Percentiles rank a stretch among this genome's conserved stretches.
Conservation (phyloP, 2,113 vertebrate genomes). For the Podarcis raffonei region DNA sequence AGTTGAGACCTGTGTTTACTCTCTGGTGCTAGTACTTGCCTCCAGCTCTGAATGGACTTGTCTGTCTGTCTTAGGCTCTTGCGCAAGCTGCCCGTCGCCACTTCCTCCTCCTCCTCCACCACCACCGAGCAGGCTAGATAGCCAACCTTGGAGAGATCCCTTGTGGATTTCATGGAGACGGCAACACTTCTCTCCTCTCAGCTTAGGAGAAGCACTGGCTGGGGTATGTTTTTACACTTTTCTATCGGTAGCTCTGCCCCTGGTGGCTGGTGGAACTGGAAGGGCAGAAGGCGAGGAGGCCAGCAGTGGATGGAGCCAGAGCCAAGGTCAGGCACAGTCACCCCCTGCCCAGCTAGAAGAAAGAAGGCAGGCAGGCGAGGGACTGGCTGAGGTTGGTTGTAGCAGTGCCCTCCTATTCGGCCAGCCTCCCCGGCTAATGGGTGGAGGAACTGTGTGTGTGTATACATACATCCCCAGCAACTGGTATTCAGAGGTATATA, state of each 20-base stretch:
- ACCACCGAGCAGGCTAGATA: conserved; percentile 22
- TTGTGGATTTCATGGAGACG: conserved; percentile 67
- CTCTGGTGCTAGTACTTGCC: not conserved
- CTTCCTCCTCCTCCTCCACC: conserved; percentile 33
- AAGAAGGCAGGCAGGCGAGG: too few relatives aligned
- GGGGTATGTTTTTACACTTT: conserved; percentile 56
- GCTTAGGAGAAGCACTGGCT: conserved; percentile 48
- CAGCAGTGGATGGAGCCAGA: too few relatives aligned
- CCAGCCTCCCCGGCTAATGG: too few relatives aligned
- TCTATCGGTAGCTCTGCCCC: not conserved
- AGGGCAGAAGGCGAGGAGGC: too few relatives aligned
- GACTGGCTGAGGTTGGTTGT: too few relatives aligned
- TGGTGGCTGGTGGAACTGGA: too few relatives aligned
- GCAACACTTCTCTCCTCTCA: conserved; percentile 64
- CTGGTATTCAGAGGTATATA: too few relatives aligned
- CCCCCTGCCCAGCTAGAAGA: too few relatives aligned
- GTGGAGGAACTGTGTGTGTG: not conserved
- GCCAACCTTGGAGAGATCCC: conserved; percentile 53
- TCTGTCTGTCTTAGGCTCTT: conserved; percentile 63
- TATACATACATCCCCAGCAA: too few relatives aligned
- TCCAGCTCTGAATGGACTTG: conserved; percentile 24
- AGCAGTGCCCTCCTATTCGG: too few relatives aligned
- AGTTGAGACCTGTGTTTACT: not conserved
- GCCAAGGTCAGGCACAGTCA: too few relatives aligned
- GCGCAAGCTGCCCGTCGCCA: conserved; percentile 21